Evolutionary conservation across 2,797 vertebrate species (phyloP).

Genomic region (Pelochelys cantorii): DNA sequence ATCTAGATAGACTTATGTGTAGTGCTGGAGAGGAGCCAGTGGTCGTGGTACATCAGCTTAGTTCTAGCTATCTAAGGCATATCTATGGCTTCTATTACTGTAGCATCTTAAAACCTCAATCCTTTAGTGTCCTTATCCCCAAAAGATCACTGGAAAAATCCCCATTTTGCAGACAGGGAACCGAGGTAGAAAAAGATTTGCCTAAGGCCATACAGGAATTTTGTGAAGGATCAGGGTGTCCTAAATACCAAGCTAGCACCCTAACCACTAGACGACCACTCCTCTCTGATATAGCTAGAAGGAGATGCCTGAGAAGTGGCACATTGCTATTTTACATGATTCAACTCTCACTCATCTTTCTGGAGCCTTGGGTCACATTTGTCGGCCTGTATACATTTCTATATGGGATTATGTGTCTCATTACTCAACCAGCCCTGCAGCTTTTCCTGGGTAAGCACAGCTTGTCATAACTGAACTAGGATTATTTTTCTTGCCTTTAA

Average conservation of each 20-base stretch:
- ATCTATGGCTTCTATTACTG: neutral
- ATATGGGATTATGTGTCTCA: conserved; percentile 53
- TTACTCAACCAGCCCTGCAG: conserved; percentile 61
- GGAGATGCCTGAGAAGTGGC: neutral
- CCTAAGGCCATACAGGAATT: conserved; percentile 2
- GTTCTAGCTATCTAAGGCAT: neutral
- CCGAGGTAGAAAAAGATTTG: neutral
- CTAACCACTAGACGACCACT: neutral
- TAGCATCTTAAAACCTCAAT: neutral
- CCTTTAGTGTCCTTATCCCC: neutral
- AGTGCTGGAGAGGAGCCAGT: too few species aligned
- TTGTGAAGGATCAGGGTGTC: neutral
- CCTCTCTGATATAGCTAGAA: neutral
- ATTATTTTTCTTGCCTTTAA: conserved; percentile 56
- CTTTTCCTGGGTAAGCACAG: conserved; percentile 32
- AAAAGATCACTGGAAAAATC: neutral
- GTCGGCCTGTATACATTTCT: conserved; percentile 56
- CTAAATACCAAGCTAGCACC: conserved; percentile 14
- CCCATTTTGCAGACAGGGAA: neutral
- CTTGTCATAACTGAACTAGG: conserved; percentile 45
- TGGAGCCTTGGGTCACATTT: neutral
- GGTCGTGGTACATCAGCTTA: too few species aligned
- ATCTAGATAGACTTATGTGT: too few species aligned
- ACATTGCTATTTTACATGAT: conserved; percentile 16
- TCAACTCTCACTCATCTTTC: neutral